These are phyloP conservation scores for Cataglyphis altisquamis DNA, from an alignment of 2,888 invertebrate species.

Conservation along the genomic window DNA sequence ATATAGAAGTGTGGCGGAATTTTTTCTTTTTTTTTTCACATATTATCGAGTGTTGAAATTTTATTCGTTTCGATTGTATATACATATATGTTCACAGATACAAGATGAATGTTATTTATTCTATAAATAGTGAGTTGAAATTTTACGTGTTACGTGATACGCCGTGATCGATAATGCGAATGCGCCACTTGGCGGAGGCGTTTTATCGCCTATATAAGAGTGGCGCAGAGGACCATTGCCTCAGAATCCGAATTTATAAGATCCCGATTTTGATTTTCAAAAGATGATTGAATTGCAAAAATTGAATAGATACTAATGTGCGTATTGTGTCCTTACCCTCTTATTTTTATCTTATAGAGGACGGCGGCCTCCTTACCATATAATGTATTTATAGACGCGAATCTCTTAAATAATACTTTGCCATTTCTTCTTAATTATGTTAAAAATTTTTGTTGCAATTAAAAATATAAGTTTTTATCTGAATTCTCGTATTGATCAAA, in stretches of 20 bases:
- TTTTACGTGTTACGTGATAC: constrained; percentile 5
- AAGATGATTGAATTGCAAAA: neutral
- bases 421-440: neutral
- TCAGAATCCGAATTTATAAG: neutral
- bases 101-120: neutral
- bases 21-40: neutral
- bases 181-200: neutral
- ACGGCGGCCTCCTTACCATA: neutral
- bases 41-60: constrained; percentile 11
- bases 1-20: neutral
- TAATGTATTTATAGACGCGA: neutral
- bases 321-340: neutral
- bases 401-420: neutral
- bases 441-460: neutral
- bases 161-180: constrained; percentile 16
- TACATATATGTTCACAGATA: neutral
- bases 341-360: neutral
- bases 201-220: neutral
- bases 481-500: neutral
- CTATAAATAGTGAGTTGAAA: neutral
- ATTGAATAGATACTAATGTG: neutral
- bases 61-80: constrained; percentile 2
- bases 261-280: neutral
- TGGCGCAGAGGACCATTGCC: neutral
- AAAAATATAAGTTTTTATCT: neutral